Evolutionary conservation across 2,888 invertebrate species (phyloP), one percentile per base, ranked within the genome.

Genomic region (Drosophila atroscutellata): DNA sequence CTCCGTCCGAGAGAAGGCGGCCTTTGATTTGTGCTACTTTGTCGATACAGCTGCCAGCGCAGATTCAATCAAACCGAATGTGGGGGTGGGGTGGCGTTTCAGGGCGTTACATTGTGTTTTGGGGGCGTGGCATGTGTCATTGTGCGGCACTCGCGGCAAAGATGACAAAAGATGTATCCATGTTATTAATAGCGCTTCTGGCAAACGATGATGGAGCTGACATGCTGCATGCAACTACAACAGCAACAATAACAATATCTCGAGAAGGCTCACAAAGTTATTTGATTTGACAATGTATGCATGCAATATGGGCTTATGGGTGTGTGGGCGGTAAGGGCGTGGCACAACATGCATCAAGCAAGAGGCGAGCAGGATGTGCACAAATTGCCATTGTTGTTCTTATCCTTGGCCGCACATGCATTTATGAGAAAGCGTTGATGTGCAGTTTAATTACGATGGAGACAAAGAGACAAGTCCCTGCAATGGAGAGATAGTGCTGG

Each of bases 101-200:
- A 39, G 2, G 20, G 15, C 15, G 15, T 24, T 45, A 24, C 15
- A 24, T 45, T 45, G 45, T 20, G 15, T 24, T 15, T 45, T 8
- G 32, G 15, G 45, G 65, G 58, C 45, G 70, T 62, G 58, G 61
- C 51, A 36, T 20, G 32, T 34, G 34, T 18, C 36, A 6, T 15
- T 37, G n/a, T 39, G 26, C 58, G 39, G 20, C 24, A 42, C 69
- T 64, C 72, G 73, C 76, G 72, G 58, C 76, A 77, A 75, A 66
- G 75, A 62, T 75, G 77, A 80, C 77, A 89, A 85, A 88, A 88
- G 77, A 77, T 89, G 80, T 77, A 88, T 86, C 84, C 76, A 86
- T 83, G 89, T 89, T 86, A 86, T 90, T 83, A 86, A 86, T 86
- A 90, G 90, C 80, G 80, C 85, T 86, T n/a, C 67, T 81, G 85